Base-by-base conservation (phyloP, 1,140 invertebrate species). In the Drosophila trapezifrons region DNA sequence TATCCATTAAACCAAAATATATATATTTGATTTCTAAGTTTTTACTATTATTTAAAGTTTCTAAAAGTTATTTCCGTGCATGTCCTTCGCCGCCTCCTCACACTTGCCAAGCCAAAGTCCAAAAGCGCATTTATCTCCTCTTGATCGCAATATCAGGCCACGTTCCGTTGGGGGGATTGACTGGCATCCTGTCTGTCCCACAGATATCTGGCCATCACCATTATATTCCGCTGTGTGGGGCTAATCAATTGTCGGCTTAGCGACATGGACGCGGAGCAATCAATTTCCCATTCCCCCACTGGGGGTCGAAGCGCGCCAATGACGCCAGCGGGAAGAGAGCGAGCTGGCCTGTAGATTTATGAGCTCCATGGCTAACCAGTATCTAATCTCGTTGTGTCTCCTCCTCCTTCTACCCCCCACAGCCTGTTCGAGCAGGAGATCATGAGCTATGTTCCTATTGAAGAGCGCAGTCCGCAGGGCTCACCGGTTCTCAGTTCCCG, bases 381-480 rank as follows among this genome's bases (percentile, higher is more conserved):
- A 43, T 40, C 37, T 51, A 25, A 57, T 25, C 45, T 49, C 13
- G 9, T 10, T 32, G 29, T 3, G 29, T 0, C 3, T 13, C 13
- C 18, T 3, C 5, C 20, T n/a, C 15, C 32, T 29, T 35, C 18
- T 18, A n/a, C n/a, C n/a, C n/a, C 29, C 27, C 95, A 35, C 94
- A 98, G 97, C 94, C 95, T 98, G 80, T 99, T 98, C 94, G 98
- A 99, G 92, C 97, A 98, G 94, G 98, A 99, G 94, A 98, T 99
- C 87, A 98, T 98, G 97, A 98, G 97, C 59, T 98, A 98, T 93
- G 96, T 98, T 86, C 98, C 98, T 71, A 95, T 96, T 59, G 94
- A 94, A 79, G 94, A 95, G 89, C 91, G 94, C 70, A 92, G 94
- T 92, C 92, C 89, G 54, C 87, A 84, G 87, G 92, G 86, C 82